Evolutionary conservation across 2,113 vertebrate genomes (phyloP).

Genomic region (Ochotona curzoniae): DNA sequence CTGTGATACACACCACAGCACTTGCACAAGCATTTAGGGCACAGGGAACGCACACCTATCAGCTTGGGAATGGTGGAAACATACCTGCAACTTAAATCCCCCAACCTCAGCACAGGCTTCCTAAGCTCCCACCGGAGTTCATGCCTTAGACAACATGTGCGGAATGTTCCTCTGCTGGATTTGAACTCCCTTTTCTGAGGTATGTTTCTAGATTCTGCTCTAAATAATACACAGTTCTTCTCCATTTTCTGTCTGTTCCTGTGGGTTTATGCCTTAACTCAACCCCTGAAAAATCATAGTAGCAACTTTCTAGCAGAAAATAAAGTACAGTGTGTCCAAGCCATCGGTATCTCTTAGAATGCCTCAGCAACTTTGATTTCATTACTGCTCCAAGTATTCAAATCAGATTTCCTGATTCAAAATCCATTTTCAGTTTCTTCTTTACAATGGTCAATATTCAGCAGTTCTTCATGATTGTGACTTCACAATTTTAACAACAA

Average conservation of each 20-base stretch:
- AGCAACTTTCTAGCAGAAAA: background rate
- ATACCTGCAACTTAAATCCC: background rate
- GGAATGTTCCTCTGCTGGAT: rapidly evolving
- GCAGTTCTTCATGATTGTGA: background rate
- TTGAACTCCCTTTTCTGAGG: background rate
- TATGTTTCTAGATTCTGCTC: background rate
- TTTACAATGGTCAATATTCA: background rate
- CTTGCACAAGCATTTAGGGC: too few species aligned
- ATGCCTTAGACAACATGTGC: background rate
- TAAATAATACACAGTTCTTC: background rate
- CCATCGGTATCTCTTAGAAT: background rate
- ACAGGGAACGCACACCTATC: background rate
- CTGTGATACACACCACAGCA: background rate
- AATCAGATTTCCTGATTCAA: background rate
- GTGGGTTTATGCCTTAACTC: background rate
- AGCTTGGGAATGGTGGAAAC: background rate
- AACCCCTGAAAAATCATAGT: background rate
- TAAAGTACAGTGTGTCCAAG: background rate
- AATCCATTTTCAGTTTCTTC: background rate
- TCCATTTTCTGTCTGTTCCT: background rate
- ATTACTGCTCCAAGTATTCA: background rate
- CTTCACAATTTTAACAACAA: background rate
- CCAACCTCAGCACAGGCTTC: background rate
- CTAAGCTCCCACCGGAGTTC: too few species aligned
- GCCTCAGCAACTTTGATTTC: background rate